Percentiles rank a stretch among this genome's conserved stretches.
These are phyloP conservation scores for Microdon myrmicae DNA, from an alignment of 2,888 invertebrate species.

Conservation along the genomic window DNA sequence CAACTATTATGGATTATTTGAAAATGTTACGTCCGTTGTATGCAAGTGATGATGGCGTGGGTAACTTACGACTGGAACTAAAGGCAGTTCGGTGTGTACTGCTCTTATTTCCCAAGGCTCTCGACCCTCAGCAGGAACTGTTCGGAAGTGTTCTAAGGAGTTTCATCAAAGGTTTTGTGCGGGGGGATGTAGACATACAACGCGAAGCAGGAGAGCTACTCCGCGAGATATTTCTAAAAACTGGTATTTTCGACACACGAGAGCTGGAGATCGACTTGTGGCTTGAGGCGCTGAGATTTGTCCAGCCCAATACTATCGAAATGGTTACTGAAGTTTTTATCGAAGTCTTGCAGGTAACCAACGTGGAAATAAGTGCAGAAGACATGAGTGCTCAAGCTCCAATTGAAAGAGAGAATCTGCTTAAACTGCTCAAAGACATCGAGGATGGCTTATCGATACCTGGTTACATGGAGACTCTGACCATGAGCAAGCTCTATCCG, in stretches of 20 bases:
- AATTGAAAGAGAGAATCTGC: slow-evolving; percentile 52
- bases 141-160: slow-evolving; percentile 71
- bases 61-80: slow-evolving; percentile 60
- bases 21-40: slow-evolving; percentile 63
- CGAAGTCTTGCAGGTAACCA: slow-evolving; percentile 57
- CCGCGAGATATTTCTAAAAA: slow-evolving; percentile 71
- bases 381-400: neutral
- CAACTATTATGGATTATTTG: slow-evolving; percentile 63
- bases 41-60: slow-evolving; percentile 46
- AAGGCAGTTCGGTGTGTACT: slow-evolving; percentile 65
- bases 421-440: slow-evolving; percentile 65
- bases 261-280: slow-evolving; percentile 74
- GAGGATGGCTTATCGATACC: slow-evolving; percentile 63
- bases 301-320: slow-evolving; percentile 55
- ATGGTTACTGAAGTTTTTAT: slow-evolving; percentile 58
- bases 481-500: slow-evolving; percentile 64
- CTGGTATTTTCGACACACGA: slow-evolving; percentile 73
- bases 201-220: slow-evolving; percentile 70
- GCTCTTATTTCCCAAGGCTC: slow-evolving; percentile 67
- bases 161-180: slow-evolving; percentile 70
- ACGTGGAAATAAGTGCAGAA: slow-evolving; percentile 52
- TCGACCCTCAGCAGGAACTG: slow-evolving; percentile 69
- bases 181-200: slow-evolving; percentile 61
- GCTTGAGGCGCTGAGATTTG: slow-evolving; percentile 68
- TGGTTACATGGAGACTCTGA: slow-evolving; percentile 61